Conservation (phyloP, 2,797 vertebrate species). For the Dicrostonyx torquatus region DNA sequence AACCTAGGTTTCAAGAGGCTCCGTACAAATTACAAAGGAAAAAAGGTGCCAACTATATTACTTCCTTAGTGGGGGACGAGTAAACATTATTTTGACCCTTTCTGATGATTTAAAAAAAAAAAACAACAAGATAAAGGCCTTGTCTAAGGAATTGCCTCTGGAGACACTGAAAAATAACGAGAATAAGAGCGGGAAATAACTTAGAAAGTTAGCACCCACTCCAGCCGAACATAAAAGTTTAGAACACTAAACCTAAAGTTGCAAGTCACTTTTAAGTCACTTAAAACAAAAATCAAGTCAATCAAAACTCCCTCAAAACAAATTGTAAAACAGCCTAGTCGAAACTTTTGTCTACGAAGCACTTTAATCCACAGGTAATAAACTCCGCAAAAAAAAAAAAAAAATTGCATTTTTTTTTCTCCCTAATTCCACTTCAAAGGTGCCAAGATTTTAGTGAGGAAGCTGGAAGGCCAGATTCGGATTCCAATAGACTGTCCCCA, state of each 20-base stretch:
- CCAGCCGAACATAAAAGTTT: constrained; percentile 44
- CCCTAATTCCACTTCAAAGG: constrained; percentile 61
- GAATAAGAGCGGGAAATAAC: neutral
- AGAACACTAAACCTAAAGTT: constrained; percentile 19
- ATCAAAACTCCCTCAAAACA: constrained; percentile 28
- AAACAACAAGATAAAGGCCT: constrained; percentile 59
- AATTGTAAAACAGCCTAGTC: neutral
- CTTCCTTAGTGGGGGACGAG: neutral
- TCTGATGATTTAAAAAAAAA: neutral
- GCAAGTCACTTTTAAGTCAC: constrained; percentile 19
- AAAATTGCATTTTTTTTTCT: neutral
- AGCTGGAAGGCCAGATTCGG: constrained; percentile 24
- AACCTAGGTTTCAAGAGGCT: constrained; percentile 25
- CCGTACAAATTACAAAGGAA: neutral
- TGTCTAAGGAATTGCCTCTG: neutral
- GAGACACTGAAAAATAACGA: constrained; percentile 27
- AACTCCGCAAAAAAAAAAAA: neutral
- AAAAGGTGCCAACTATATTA: neutral
- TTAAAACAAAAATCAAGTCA: neutral
- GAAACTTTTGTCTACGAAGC: neutral
- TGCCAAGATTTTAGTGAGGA: constrained; percentile 24
- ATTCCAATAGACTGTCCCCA: constrained; percentile 27
- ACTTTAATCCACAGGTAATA: constrained; percentile 45
- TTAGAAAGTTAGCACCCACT: neutral
- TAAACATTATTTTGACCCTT: neutral